Conservation (phyloP, 2,888 invertebrate genomes). For the Philhelius pedissequus region DNA sequence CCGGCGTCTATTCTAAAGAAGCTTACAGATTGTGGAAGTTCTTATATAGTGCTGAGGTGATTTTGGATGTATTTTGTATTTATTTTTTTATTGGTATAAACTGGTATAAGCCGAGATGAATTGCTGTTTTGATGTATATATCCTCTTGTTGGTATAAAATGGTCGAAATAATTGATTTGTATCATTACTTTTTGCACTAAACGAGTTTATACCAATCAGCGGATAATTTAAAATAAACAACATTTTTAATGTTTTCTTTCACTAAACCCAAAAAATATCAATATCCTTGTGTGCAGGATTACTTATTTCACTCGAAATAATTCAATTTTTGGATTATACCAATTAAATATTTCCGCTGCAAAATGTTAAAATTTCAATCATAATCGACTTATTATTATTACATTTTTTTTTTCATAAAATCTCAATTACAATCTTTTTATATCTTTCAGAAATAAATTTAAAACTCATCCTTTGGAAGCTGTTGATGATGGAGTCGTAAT, state of each 20-base stretch:
- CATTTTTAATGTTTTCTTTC: no score
- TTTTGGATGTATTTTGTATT: neutral
- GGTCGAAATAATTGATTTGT: no score
- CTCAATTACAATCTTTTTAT: neutral
- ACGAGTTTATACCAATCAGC: neutral
- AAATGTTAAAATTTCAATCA: neutral
- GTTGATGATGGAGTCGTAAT: constrained; percentile 75
- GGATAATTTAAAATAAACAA: neutral
- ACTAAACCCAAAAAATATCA: no score
- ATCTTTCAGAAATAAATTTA: constrained; percentile 71
- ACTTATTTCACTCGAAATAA: no score
- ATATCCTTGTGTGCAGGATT: no score
- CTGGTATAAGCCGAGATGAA: neutral
- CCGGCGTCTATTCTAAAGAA: constrained; percentile 72
- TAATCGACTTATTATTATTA: neutral
- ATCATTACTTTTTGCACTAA: no score
- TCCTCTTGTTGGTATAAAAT: no score
- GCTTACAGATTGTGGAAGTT: constrained; percentile 73
- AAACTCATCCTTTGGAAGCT: constrained; percentile 67
- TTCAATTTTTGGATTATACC: no score
- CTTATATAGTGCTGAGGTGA: constrained; percentile 74
- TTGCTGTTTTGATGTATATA: no score
- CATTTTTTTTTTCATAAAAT: neutral
- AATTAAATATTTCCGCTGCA: no score
- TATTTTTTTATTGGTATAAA: neutral